Percentiles rank a stretch among this genome's conserved stretches.
phyloP scores from a whole-genome alignment of 2,797 vertebrate species.

The Psittacula echo region DNA sequence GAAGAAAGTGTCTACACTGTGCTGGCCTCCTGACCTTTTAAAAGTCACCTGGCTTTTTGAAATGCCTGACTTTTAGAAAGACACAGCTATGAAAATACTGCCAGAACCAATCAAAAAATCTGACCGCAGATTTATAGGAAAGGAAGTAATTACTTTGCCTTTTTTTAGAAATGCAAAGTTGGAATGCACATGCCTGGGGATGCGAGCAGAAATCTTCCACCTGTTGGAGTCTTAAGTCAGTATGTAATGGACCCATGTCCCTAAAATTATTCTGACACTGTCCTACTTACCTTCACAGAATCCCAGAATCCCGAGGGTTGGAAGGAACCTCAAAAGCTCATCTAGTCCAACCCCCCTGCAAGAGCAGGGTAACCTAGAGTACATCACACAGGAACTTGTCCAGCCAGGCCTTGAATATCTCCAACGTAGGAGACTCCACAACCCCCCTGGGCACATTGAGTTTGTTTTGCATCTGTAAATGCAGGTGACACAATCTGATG shows the following conservation, averaged over 20 bases:
- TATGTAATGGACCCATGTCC: not conserved
- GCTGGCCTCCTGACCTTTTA: too few relatives aligned
- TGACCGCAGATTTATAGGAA: not conserved
- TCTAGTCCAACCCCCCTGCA: too few relatives aligned
- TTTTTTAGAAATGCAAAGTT: not conserved
- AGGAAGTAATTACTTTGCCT: not conserved
- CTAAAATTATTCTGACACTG: not conserved
- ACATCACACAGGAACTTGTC: too few relatives aligned
- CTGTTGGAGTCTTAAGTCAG: not conserved
- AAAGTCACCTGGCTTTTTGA: not conserved
- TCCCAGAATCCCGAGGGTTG: too few relatives aligned
- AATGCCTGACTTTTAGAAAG: not conserved
- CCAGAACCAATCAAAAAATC: not conserved
- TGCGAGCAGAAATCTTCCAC: not conserved
- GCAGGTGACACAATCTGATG: not conserved
- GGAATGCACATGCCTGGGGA: rapidly evolving
- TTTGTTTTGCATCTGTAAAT: not conserved
- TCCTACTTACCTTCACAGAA: not conserved
- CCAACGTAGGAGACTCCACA: too few relatives aligned
- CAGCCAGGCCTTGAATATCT: too few relatives aligned
- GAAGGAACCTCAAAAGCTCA: too few relatives aligned
- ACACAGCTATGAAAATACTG: not conserved
- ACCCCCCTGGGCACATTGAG: too few relatives aligned
- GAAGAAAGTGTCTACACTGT: not conserved
- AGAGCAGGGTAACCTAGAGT: too few relatives aligned